phyloP scores from a whole-genome alignment of 2,113 vertebrate genomes.

The Cochlearius cochlearius region DNA sequence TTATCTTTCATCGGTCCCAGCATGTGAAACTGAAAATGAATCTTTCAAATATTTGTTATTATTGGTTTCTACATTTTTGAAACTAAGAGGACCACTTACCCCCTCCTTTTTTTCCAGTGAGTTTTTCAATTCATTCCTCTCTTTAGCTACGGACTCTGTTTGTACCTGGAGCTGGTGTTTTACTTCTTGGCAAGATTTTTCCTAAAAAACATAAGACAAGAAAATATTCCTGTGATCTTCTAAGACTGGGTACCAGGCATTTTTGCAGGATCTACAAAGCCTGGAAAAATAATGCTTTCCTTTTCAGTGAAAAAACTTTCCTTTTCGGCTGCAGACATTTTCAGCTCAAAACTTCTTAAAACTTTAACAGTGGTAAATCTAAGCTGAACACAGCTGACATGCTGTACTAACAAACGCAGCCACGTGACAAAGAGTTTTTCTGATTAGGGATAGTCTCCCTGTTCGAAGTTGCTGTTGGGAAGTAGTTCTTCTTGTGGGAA shows the following conservation, averaged over 20 bases:
- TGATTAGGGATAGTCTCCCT: neutral
- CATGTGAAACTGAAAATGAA: neutral
- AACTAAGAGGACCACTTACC: conserved; percentile 66
- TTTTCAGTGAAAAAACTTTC: neutral
- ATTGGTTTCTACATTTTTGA: neutral
- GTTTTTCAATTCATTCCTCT: conserved; percentile 80
- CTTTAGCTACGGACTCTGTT: conserved; percentile 78
- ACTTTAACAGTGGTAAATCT: neutral
- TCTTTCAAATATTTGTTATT: neutral
- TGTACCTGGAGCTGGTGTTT: conserved; percentile 84
- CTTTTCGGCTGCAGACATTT: neutral
- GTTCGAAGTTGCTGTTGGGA: neutral
- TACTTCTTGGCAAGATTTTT: conserved; percentile 85
- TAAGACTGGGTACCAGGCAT: neutral
- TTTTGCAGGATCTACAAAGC: neutral
- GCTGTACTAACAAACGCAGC: neutral
- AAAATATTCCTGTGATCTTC: conserved; percentile 8
- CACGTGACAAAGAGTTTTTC: neutral
- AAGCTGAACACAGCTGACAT: neutral
- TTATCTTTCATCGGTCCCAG: neutral
- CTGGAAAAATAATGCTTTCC: neutral
- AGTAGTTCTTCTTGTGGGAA: neutral
- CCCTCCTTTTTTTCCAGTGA: conserved; percentile 83
- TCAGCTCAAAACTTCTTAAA: neutral
- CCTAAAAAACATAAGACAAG: conserved; percentile 70